Evolutionary conservation across 64 coral and sea anemone genomes (phyloP), one percentile per base, ranked within the genome.

Genomic region (Acropora tenuis): DNA sequence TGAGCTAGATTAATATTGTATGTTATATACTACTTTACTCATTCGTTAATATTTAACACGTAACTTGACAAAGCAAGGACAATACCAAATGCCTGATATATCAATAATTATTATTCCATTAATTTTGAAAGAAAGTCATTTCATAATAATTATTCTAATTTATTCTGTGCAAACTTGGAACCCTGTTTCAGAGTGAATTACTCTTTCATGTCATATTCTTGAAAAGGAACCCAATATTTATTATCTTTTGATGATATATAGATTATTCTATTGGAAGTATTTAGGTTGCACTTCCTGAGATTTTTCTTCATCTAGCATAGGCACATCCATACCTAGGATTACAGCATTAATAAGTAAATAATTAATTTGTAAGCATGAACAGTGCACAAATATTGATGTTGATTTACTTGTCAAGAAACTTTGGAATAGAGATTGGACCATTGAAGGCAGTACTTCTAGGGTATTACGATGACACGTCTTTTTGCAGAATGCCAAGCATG

Each of bases 21-120:
- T 82, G 55, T 82, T 30, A 30, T 30, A 30, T 30, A 72, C 16
- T 85, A 85, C 69, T 71, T 85, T 85, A 85, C 72, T n/a, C 15
- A 45, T 44, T 11, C 72, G 18, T 66, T n/a, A 71, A 72, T 69
- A 85, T 85, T 71, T 69, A 85, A 71, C 47, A 18, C 16, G 6
- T 46, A 3, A 43, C 42, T 8, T 18, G n/a, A 5, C 59, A 83
- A 45, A 42, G 73, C 12, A 45, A 83, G 47, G 47, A 46, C 42
- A 66, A 46, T 20, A 71, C 68, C 6, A 7, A 16, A 30, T 30
- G 30, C 30, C 30, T 30, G 18, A n/a, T 13, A 12, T 41, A 9
- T 61, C 55, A 82, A 82, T 71, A 17, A 83, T 42, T 17, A 83
- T 42, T 17, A 30, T 30, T 30, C 30, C 30, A 30, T 30, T 60